Evolutionary conservation across 1,140 invertebrate genomes (phyloP), one percentile per base, ranked within the genome.

Genomic region (Leptinotarsa texana): DNA sequence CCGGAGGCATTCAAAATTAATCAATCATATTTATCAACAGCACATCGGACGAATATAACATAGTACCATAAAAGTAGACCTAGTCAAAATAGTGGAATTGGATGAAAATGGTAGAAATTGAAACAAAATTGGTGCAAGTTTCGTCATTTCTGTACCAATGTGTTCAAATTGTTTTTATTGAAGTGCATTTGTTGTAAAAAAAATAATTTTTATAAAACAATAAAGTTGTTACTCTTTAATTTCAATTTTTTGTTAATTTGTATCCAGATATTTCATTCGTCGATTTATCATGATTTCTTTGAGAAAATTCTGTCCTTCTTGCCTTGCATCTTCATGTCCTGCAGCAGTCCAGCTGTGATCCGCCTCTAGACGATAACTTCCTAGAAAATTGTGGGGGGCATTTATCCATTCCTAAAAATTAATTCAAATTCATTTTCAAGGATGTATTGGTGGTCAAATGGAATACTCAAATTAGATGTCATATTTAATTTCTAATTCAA

Each of bases 311-410:
- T 74, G 24, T 65, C 79, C 79, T 70, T 76, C 72, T 47, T 85
- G 77, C 74, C 81, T 84, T 1, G 65, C 69, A 22, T 83, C 62
- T 49, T 88, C 82, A 75, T 88, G 81, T 4, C 86, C 84, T 70
- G 88, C 69, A 3, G 90, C 87, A 11, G 91, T 93, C 92, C 92
- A 94, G 13, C 89, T 90, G 73, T 88, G 86, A 84, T 94, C 92
- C 63, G 87, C 83, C 81, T 94, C 92, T 27, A 93, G 83, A 81
- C 89, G 88, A 79, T 88, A 94, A 49, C 90, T 89, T 24, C 92
- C 92, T 65, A 91, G 84, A 80, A 88, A 92, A 33, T 84, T 83
- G 78, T 93, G 90, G n/a, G 89, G 86, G 17, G 80, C 72, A 21
- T 84, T 87, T 83, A 88, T 89, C 91, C 92, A 93, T 83, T 93